Base-by-base conservation (phyloP, 2,888 invertebrate genomes). In the Iphiclides podalirius region DNA sequence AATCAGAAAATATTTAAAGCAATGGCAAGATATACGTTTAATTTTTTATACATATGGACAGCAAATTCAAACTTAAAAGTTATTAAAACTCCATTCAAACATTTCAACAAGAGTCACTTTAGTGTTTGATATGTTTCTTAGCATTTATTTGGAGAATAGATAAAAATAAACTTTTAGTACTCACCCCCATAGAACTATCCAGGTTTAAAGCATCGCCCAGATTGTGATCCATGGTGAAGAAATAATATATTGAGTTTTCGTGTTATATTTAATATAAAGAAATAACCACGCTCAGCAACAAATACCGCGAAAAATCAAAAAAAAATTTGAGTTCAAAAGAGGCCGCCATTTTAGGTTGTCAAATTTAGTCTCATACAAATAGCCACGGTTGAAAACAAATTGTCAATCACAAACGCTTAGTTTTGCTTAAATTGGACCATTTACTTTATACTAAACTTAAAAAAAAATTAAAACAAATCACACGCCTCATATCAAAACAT, bases 301-400 rank as follows among this genome's bases (percentile, higher is more conserved):
- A 54, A 57, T 53, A 48, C 50, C 42, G 45, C 47, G 39, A 52
- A 63, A 69, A 68, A 60, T 61, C 55, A 57, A 63, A 66, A 66
- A 63, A 54, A 79, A 60, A 63, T 64, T 67, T 59, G 60, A 79
- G 81, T 88, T 89, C 69, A 87, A 89, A 89, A 72, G 85, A 77
- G 79, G 82, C 89, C 89, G 89, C 89, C 89, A 89, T 89, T 86
- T 83, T 87, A 84, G 63, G 71, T 73, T 85, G 86, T 85, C 88
- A 88, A 85, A 50, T 55, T 59, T 58, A 65, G 67, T 69, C 67
- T 67, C 72, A 72, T 73, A 70, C 70, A 70, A 61, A 59, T 75
- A 73, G 78, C 82, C 85, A 86, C 85, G 77, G 85, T 86, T 85
- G 68, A 84, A 85, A 83, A 86, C 87, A 86, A 87, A 86, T 78